phyloP scores from a whole-genome alignment of 2,888 invertebrate species.

The Archips crataeganus region DNA sequence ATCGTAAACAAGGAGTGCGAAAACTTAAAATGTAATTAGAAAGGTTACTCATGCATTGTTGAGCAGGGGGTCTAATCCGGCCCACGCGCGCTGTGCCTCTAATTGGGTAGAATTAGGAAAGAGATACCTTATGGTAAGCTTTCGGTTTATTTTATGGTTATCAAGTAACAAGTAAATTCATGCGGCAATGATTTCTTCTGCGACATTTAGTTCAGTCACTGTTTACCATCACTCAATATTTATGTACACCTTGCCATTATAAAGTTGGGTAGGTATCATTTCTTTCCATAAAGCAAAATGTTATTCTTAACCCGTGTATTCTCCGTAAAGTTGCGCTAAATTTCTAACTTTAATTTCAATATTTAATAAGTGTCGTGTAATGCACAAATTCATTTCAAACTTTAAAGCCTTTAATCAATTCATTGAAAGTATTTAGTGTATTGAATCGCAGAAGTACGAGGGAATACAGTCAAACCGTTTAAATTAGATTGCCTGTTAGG shows the following conservation, averaged over 20 bases:
- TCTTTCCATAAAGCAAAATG: too few relatives aligned
- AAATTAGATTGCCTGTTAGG: not conserved
- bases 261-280: too few relatives aligned
- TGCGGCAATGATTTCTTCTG: not conserved
- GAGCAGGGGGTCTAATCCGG: slow-evolving; percentile 11
- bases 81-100: slow-evolving; percentile 21
- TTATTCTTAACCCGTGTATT: too few relatives aligned
- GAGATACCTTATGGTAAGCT: slow-evolving; percentile 32
- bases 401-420: not conserved
- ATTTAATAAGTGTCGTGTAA: too few relatives aligned
- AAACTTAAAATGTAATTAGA: slow-evolving; percentile 42
- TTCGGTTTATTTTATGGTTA: slow-evolving; percentile 18
- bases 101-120: slow-evolving; percentile 33
- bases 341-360: too few relatives aligned
- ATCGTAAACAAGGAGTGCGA: slow-evolving; percentile 36
- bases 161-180: slow-evolving; percentile 18
- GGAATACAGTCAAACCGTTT: slow-evolving; percentile 7
- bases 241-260: not conserved
- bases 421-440: too few relatives aligned
- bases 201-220: too few relatives aligned
- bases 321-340: too few relatives aligned
- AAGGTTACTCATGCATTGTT: slow-evolving; percentile 26
- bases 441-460: not conserved
- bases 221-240: too few relatives aligned
- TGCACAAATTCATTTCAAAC: too few relatives aligned